A percentile compares a stretch with the other conserved stretches of the same genome.
phyloP scores from a whole-genome alignment of 30 jellyfish, hydroid and myxozoan species.

The Rhopilema esculentum region DNA sequence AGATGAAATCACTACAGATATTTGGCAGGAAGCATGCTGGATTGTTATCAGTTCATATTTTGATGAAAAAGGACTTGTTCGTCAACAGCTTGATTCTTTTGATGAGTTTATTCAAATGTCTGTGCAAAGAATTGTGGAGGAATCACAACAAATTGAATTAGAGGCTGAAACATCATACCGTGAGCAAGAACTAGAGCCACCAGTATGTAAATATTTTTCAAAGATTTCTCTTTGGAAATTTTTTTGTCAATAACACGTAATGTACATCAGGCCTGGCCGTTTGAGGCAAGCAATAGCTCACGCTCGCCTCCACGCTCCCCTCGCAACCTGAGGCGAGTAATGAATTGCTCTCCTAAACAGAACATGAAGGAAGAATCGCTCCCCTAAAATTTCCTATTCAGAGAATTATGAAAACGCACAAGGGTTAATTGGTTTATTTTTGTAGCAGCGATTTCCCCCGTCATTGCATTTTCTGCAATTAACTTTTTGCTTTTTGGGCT shows the following conservation, averaged over 20 bases:
- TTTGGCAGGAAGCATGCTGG: conserved; percentile 99
- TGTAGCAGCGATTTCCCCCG: too few relatives aligned
- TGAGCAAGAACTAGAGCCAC: conserved; percentile 97
- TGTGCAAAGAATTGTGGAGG: conserved; percentile 99
- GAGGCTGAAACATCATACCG: conserved; percentile 98
- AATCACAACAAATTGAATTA: conserved; percentile 97
- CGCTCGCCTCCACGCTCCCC: too few relatives aligned
- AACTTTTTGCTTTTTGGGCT: too few relatives aligned
- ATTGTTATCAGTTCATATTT: conserved; percentile 99
- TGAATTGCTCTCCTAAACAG: too few relatives aligned
- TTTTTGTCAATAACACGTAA: not conserved
- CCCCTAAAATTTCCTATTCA: too few relatives aligned
- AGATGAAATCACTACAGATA: conserved; percentile 94
- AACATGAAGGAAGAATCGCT: too few relatives aligned
- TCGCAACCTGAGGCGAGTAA: too few relatives aligned
- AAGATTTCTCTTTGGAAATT: not conserved
- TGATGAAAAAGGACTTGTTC: conserved; percentile 99
- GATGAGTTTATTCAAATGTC: conserved; percentile 99
- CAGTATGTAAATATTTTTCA: conserved; percentile 89
- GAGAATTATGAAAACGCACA: too few relatives aligned
- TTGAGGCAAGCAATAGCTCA: too few relatives aligned
- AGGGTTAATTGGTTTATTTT: too few relatives aligned
- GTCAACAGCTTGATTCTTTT: conserved; percentile 99
- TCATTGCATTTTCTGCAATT: too few relatives aligned
- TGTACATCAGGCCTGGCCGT: too few relatives aligned